A percentile compares a stretch with the other conserved stretches of the same genome.
Conservation (phyloP, 2,888 invertebrate species). For the Argynnis bischoffii region DNA sequence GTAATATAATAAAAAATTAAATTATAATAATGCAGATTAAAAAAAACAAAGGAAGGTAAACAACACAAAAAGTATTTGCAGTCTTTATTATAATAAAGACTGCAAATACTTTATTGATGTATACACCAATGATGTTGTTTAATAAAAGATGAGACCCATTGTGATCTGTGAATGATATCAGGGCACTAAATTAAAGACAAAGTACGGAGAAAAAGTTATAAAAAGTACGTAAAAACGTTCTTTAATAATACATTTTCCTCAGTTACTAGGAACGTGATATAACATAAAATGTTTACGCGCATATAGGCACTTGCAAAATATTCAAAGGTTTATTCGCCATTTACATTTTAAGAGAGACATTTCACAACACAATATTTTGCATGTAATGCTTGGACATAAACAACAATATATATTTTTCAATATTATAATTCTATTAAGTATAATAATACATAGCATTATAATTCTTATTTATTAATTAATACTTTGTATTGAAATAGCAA, state of each 20-base stretch:
- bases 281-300: conserved; percentile 36
- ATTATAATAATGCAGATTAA: too few relatives aligned
- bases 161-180: conserved; percentile 20
- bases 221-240: conserved; percentile 27
- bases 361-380: conserved; percentile 11
- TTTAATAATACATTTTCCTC: conserved; percentile 30
- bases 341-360: conserved; percentile 30
- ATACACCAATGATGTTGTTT: conserved; percentile 11
- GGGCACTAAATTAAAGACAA: conserved; percentile 11
- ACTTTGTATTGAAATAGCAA: too few relatives aligned
- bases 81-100: too few relatives aligned
- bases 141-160: conserved; percentile 17
- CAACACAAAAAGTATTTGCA: too few relatives aligned
- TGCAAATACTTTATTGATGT: conserved; percentile 4
- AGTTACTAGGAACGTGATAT: conserved; percentile 29
- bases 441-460: neutral
- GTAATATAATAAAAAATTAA: too few relatives aligned
- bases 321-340: conserved; percentile 31
- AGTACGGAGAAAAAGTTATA: conserved; percentile 20
- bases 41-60: too few relatives aligned
- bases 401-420: neutral
- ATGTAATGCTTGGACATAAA: conserved; percentile 1
- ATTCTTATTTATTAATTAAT: too few relatives aligned
- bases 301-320: conserved; percentile 30
- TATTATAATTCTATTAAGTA: neutral